A percentile compares a stretch with the other conserved stretches of the same genome.
These are phyloP conservation scores for Beroe forskalii DNA, from an alignment of 37 sponge, comb jelly and placozoan species.

Conservation along the genomic window DNA sequence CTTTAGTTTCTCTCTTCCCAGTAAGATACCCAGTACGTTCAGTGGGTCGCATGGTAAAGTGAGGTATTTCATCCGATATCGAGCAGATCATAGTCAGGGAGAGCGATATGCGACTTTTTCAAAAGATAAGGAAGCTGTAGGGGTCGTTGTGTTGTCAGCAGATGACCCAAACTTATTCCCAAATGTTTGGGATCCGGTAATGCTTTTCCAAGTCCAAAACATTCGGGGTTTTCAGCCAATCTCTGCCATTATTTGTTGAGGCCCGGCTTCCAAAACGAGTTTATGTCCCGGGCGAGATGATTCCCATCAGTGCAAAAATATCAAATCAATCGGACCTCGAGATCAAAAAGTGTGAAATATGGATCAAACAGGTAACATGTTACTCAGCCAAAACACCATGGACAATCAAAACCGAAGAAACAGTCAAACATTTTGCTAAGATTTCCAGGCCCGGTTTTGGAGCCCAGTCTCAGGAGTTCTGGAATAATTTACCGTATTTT, in stretches of 20 bases:
- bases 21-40: not conserved
- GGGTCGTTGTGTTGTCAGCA: not conserved
- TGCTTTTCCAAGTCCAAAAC: not conserved
- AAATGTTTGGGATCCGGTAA: not conserved
- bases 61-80: slow-evolving; percentile 33
- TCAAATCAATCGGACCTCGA: not conserved
- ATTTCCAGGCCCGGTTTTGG: not conserved
- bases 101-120: not conserved
- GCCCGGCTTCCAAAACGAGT: not conserved
- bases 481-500: slow-evolving; percentile 2
- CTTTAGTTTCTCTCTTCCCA: not conserved
- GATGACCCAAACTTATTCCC: not conserved
- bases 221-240: slow-evolving; percentile 28
- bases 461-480: not conserved
- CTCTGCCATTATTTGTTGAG: not conserved
- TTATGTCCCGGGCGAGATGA: slow-evolving; percentile 22
- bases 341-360: slow-evolving; percentile 10
- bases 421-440: slow-evolving; percentile 2
- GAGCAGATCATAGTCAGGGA: not conserved
- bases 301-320: slow-evolving; percentile 27
- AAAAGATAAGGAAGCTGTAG: slow-evolving; percentile 22
- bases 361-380: not conserved
- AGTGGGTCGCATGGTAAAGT: slow-evolving; percentile 33
- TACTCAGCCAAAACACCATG: not conserved
- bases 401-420: not conserved